Percentiles rank a stretch among this genome's conserved stretches.
These are phyloP conservation scores for Pipistrellus kuhlii DNA, from an alignment of 2,797 vertebrate genomes.

Conservation along the genomic window DNA sequence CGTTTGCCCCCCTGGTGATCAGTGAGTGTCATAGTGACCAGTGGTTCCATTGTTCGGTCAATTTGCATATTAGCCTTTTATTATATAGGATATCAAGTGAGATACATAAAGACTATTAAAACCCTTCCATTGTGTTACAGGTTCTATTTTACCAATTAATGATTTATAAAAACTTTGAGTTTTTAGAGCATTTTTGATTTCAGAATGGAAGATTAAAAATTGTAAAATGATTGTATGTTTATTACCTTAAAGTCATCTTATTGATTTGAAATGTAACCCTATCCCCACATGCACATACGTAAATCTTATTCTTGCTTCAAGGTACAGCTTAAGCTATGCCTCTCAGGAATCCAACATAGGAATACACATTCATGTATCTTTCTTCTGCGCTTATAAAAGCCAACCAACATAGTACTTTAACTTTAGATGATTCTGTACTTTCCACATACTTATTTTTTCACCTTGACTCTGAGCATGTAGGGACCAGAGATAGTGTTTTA, in stretches of 20 bases:
- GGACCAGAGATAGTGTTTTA: background rate
- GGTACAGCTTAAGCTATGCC: background rate
- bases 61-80: background rate
- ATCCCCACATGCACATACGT: background rate
- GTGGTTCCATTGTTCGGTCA: no score
- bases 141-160: background rate
- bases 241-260: background rate
- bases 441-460: background rate
- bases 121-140: background rate
- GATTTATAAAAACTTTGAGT: background rate
- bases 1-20: no score
- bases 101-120: background rate
- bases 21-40: no score
- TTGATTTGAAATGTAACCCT: slow-evolving; percentile 17
- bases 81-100: background rate
- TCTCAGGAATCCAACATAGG: background rate
- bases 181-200: slow-evolving; percentile 31
- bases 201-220: background rate
- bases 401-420: background rate
- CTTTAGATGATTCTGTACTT: background rate
- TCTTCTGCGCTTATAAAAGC: slow-evolving; percentile 1
- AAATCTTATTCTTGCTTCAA: background rate
- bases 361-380: background rate
- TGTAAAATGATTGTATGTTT: background rate
- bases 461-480: background rate